Conservation (phyloP, 2,888 invertebrate species). For the Eupithecia dodoneata region DNA sequence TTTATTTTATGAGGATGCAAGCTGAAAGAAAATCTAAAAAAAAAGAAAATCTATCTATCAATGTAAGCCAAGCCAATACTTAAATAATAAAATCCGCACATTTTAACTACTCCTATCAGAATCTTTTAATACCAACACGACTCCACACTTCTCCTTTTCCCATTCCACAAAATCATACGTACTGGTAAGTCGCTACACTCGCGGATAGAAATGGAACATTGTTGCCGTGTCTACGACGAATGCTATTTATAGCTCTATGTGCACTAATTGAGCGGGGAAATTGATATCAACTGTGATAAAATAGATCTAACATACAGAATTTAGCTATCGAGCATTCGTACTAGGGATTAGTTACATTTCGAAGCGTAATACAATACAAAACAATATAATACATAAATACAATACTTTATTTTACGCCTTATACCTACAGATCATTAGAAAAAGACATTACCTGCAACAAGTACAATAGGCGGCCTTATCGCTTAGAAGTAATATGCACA, state of each 20-base stretch:
- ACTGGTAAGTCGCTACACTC: slow-evolving; percentile 69
- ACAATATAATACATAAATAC: too few species aligned
- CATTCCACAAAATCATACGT: slow-evolving; percentile 80
- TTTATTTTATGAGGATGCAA: too few species aligned
- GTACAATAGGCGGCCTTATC: too few species aligned
- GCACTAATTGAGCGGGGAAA: slow-evolving; percentile 11
- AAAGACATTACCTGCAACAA: too few species aligned
- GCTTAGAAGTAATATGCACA: too few species aligned
- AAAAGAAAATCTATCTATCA: too few species aligned
- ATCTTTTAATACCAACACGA: background rate
- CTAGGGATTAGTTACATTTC: background rate
- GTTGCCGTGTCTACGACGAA: slow-evolving; percentile 41
- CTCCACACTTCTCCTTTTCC: slow-evolving; percentile 57
- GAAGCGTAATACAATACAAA: too few species aligned
- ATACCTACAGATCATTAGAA: too few species aligned
- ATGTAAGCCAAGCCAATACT: too few species aligned
- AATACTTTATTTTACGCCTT: too few species aligned
- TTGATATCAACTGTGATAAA: background rate
- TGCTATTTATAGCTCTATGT: slow-evolving; percentile 12
- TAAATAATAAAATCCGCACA: background rate
- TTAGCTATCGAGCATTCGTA: background rate
- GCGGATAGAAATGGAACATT: slow-evolving; percentile 70
- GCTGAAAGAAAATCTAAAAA: too few species aligned
- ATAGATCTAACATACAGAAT: background rate
- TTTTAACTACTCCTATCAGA: background rate